Evolutionary conservation across 2,113 vertebrate genomes (phyloP), one percentile per base, ranked within the genome.

Genomic region (Campylorhamphus procurvoides): DNA sequence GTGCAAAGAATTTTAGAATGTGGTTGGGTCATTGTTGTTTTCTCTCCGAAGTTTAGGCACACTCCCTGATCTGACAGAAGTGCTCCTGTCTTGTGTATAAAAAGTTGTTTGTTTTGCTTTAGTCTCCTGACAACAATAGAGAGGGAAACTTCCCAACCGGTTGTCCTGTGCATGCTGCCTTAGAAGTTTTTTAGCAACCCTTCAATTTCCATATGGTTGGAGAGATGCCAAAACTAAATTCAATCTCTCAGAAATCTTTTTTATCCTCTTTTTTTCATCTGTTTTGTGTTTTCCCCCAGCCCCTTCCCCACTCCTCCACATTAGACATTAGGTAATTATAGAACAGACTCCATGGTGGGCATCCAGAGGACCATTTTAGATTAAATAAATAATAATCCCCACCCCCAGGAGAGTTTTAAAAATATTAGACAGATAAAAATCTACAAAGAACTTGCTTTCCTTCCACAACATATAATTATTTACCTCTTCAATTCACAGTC

Each of bases 121-220:
- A n/a, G 17, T 40, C 24, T 60, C 31, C 49, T 80, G 39, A 53
- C 20, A 66, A 35, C 77, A 93, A 86, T 72, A 93, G 90, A 46
- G 63, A 89, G 67, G 23, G 46, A 92, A 95, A 89, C 71, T 97
- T 84, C 80, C 75, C 55, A 89, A 89, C 55, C 50, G 50, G 40
- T 56, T 78, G 69, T 91, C 91, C 60, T 66, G 60, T 71, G 62
- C 62, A 90, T 87, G 33, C 56, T 68, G 62, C 78, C 80, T 73
- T 35, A 90, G 82, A 68, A 64, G 10, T 15, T 69, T 91, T 91
- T 96, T 71, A 97, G 74, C 90, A 79, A 95, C 91, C 22, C 77
- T 91, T 96, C 79, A 52, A 47, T 86, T 92, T 92, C 93, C 94
- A 84, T 94, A 85, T 96, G 93, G 80, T 97, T 97, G 86, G 87